Evolutionary conservation across 2,113 vertebrate species (phyloP).

Genomic region (Eptesicus fuscus): DNA sequence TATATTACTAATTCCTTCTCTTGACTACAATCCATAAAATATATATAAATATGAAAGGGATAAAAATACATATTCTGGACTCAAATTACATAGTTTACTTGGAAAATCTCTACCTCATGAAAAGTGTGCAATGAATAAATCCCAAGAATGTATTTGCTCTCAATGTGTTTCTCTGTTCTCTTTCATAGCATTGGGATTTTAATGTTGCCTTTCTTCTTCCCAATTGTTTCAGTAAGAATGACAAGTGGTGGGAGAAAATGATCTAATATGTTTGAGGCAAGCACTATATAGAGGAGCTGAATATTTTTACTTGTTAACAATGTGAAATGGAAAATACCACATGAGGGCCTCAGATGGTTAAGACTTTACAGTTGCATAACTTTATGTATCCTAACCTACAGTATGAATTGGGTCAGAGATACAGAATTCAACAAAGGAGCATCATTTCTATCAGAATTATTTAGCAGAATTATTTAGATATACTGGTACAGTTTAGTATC

Average conservation of each 20-base stretch:
- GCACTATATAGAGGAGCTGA: background rate
- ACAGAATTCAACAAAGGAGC: constrained; percentile 21
- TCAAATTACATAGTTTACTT: background rate
- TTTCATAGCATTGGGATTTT: background rate
- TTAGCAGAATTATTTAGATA: background rate
- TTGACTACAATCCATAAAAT: background rate
- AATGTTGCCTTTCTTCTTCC: background rate
- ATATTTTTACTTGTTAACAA: background rate
- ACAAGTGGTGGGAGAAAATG: background rate
- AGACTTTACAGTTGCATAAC: background rate
- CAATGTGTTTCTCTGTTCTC: background rate
- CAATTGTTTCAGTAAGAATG: background rate
- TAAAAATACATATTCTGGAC: background rate
- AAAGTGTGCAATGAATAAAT: background rate
- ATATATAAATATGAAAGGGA: background rate
- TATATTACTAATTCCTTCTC: background rate
- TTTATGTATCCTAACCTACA: background rate
- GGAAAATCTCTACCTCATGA: background rate
- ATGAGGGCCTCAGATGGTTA: background rate
- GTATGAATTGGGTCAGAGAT: constrained; percentile 1
- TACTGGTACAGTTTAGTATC: background rate
- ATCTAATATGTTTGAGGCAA: background rate
- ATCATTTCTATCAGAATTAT: constrained; percentile 26
- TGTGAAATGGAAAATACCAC: background rate
- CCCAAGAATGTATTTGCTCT: background rate